Base-by-base conservation (phyloP, 2,888 invertebrate genomes). In the Diarsia rubi region DNA sequence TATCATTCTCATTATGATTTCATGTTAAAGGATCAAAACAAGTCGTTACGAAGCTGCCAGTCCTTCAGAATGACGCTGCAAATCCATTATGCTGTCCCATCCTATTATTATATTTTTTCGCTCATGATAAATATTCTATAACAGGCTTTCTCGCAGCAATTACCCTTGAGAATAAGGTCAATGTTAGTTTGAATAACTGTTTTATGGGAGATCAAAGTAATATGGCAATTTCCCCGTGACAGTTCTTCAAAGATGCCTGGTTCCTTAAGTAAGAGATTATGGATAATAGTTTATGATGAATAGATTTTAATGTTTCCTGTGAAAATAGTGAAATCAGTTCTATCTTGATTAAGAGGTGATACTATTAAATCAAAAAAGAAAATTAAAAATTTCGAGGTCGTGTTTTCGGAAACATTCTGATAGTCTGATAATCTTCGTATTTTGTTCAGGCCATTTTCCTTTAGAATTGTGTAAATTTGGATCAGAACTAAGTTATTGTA, bases 161-260 rank as follows among this genome's bases (percentile, higher is more conserved):
- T 74, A 70, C 60, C 78, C 82, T 78, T 82, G 73, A 44, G 66
- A 67, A 57, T 69, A 75, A 85, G 83, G 85, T 75, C 85, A 75
- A 78, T 73, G 75, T 73, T 85, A 75, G 75, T 75, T 85, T 69
- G 62, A 69, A 84, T 71, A 83, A 59, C 47, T 69, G 75, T 70
- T 57, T 75, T 81, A 75, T 52, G 70, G 31, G 24, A 21, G 42
- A 14, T 24, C 5, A 65, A 47, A 73, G 37, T 44, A 42, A 44
- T 79, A 69, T 68, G 59, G 11, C 27, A 24, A 31, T 67, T 60
- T 37, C 14, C 21, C 21, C 16, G 3, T 31, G 49, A 45, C 3
- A 52, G 21, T 63, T 31, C 19, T 37, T 27, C n/a, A 60, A 73
- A 60, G 19, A 64, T n/a, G 14, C 21, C 45, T 37, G 24, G 16